phyloP scores from a whole-genome alignment of 1,140 invertebrate species.

The Frieseomelitta varia region DNA sequence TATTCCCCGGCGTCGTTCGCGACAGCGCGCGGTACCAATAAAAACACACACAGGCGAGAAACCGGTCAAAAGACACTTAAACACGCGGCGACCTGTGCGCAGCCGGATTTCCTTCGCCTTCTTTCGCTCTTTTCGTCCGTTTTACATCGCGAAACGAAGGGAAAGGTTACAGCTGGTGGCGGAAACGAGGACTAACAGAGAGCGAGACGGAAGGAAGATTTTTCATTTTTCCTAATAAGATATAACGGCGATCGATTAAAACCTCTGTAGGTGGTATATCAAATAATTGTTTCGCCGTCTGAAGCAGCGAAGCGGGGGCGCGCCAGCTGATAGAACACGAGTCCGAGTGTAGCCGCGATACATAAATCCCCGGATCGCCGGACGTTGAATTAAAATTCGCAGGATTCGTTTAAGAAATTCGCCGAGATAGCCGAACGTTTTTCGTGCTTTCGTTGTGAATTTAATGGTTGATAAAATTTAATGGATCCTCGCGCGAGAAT shows the following conservation, averaged over 20 bases:
- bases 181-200: background rate
- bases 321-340: background rate
- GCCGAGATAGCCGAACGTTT: background rate
- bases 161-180: background rate
- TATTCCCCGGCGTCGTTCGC: slow-evolving; percentile 22
- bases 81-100: background rate
- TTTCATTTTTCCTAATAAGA: background rate
- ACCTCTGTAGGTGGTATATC: background rate
- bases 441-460: background rate
- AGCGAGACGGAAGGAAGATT: too few relatives aligned
- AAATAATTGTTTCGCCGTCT: background rate
- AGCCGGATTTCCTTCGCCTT: too few relatives aligned
- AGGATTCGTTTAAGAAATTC: background rate
- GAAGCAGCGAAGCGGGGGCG: background rate
- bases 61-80: background rate
- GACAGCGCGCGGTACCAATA: background rate
- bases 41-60: slow-evolving; percentile 2
- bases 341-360: background rate
- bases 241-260: background rate
- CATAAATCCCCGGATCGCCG: background rate
- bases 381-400: background rate
- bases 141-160: background rate
- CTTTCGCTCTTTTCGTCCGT: background rate
- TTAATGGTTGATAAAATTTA: slow-evolving; percentile 6
- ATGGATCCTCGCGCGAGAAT: background rate